A percentile compares a stretch with the other conserved stretches of the same genome.
phyloP scores from a whole-genome alignment of 1,140 invertebrate genomes.

The Drosophila teissieri region DNA sequence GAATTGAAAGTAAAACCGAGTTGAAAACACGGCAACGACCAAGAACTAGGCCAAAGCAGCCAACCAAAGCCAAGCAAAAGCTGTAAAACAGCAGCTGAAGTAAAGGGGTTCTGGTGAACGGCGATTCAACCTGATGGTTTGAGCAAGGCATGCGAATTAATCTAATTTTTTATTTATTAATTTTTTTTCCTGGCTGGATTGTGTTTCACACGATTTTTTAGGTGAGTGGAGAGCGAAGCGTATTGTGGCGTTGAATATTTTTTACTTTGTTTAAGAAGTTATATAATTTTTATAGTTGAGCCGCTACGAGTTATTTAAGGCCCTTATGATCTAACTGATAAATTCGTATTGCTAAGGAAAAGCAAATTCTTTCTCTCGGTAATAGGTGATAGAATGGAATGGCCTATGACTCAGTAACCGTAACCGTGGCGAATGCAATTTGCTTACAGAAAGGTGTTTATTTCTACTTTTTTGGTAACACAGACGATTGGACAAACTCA shows the following conservation, averaged over 20 bases:
- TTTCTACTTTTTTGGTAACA: conserved; percentile 17
- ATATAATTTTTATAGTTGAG: conserved; percentile 3
- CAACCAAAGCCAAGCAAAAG: conserved; percentile 43
- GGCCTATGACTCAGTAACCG: too few relatives aligned
- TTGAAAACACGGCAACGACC: conserved; percentile 37
- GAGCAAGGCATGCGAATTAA: conserved; percentile 31
- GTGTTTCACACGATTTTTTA: conserved; percentile 51
- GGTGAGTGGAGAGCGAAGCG: conserved; percentile 10
- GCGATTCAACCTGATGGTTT: conserved; percentile 24
- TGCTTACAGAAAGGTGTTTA: too few relatives aligned
- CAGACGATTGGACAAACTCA: conserved; percentile 28
- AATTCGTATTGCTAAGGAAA: too few relatives aligned
- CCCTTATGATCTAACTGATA: too few relatives aligned
- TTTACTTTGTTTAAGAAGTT: conserved; percentile 41
- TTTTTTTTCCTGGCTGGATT: conserved; percentile 42
- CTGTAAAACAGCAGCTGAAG: conserved; percentile 10
- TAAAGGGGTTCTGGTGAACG: conserved; percentile 46
- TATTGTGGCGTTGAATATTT: conserved; percentile 7
- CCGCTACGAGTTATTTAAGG: too few relatives aligned
- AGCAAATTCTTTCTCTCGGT: too few relatives aligned
- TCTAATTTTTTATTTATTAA: conserved; percentile 45
- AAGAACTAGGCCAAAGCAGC: conserved; percentile 64
- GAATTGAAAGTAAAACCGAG: conserved; percentile 59
- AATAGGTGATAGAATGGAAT: too few relatives aligned
- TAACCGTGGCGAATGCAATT: too few relatives aligned